phyloP scores from a whole-genome alignment of 1,140 invertebrate species.

The Zaprionus vittiger region DNA sequence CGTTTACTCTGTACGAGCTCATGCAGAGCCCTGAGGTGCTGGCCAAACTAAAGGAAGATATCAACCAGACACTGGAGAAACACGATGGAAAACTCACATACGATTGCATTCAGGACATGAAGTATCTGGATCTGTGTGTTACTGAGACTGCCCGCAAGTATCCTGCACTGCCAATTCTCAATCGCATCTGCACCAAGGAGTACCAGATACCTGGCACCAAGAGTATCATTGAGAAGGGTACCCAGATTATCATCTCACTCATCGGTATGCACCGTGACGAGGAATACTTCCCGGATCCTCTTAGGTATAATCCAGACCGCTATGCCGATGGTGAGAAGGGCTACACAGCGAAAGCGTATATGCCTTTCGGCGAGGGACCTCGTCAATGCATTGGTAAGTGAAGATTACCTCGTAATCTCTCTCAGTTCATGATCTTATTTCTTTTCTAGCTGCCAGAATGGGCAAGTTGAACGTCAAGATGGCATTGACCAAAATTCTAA shows the following conservation, averaged over 20 bases:
- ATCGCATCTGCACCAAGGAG: constrained; percentile 83
- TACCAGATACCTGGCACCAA: constrained; percentile 84
- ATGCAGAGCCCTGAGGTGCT: constrained; percentile 80
- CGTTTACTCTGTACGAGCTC: constrained; percentile 86
- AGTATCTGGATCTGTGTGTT: constrained; percentile 86
- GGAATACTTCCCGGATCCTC: constrained; percentile 87
- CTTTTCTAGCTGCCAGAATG: constrained; percentile 61
- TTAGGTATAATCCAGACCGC: constrained; percentile 88
- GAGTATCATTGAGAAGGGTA: constrained; percentile 84
- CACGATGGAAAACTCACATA: constrained; percentile 85
- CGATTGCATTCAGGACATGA: constrained; percentile 86
- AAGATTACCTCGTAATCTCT: too few relatives aligned
- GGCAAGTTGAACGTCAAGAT: constrained; percentile 72
- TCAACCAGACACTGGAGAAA: constrained; percentile 84
- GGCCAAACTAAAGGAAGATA: constrained; percentile 84
- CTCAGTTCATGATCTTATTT: neutral
- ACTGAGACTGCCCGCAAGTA: constrained; percentile 87
- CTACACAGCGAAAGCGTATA: constrained; percentile 84
- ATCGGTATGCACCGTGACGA: constrained; percentile 85
- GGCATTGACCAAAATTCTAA: constrained; percentile 66
- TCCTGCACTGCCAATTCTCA: constrained; percentile 86
- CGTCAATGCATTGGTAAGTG: constrained; percentile 87
- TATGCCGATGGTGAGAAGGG: constrained; percentile 85
- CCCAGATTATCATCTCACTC: constrained; percentile 83
- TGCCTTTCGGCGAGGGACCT: constrained; percentile 89